Percentiles rank a stretch among this genome's conserved stretches.
These are phyloP conservation scores for Mionectes olivaceus DNA, from an alignment of 2,797 vertebrate genomes.

Conservation along the genomic window DNA sequence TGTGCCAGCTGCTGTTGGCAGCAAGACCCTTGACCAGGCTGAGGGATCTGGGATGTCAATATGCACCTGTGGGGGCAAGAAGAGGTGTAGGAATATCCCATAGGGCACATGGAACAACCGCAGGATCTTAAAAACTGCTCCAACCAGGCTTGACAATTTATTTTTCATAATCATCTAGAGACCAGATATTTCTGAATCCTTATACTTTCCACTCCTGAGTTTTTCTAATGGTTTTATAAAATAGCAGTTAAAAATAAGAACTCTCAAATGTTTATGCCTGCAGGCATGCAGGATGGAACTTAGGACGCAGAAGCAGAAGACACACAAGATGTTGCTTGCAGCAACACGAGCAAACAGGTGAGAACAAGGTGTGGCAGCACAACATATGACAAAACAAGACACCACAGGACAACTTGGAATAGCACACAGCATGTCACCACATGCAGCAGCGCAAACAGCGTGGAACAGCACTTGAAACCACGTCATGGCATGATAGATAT, in stretches of 20 bases:
- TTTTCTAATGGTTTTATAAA: neutral
- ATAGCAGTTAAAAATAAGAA: neutral
- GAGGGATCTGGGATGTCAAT: neutral
- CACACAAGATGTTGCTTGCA: neutral
- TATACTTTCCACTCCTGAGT: neutral
- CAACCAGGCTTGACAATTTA: neutral
- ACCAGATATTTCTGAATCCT: neutral
- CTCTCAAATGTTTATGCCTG: neutral
- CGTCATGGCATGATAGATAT: neutral
- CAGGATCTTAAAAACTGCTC: neutral
- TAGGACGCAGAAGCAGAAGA: neutral
- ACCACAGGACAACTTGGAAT: neutral
- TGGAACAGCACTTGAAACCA: neutral
- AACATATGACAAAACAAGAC: neutral
- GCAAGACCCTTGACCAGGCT: neutral
- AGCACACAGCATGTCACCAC: neutral
- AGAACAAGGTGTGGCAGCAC: neutral
- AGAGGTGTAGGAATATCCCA: neutral
- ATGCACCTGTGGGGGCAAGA: neutral
- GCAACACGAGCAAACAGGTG: neutral
- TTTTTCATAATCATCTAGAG: neutral
- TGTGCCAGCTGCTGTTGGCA: neutral
- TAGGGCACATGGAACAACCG: neutral
- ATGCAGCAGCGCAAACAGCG: neutral
- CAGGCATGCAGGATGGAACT: neutral